Base-by-base conservation (phyloP, 2,888 invertebrate species). In the Tenthredo distinguenda region DNA sequence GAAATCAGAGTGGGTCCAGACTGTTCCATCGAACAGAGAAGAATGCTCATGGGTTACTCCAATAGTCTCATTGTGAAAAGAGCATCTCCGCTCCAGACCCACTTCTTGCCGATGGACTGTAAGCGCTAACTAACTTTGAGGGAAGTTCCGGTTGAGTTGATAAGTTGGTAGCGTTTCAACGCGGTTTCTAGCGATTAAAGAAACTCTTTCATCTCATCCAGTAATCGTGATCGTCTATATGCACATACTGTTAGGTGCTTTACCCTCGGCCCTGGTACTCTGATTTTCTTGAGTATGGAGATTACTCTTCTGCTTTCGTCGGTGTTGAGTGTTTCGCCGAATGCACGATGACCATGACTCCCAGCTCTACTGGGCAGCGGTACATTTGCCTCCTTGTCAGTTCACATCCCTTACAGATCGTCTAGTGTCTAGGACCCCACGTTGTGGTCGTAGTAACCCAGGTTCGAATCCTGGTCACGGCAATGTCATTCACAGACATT, bases 401-500 rank as follows among this genome's bases (percentile, higher is more conserved):
- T 26, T 26, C 26, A 26, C 26, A 26, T 26, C 26, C 26, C 26
- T 26, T 26, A 26, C 26, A 26, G 26, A 26, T 26, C 26, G 26
- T 1, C 26, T 26, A 26, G 26, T 26, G 26, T 26, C 26, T 26
- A 26, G 92, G 93, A 93, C 93, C 92, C 93, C 92, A 93, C 93
- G 93, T 93, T 93, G 93, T 93, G 93, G 93, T 93, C 93, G 93
- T 93, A 93, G 93, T 92, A 93, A 93, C 93, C 93, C 93, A 93
- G 93, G 93, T 93, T 93, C 93, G 93, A 93, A 93, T 93, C 93
- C 93, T 93, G 93, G 93, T 93, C 93, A 93, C 92, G 93, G 93
- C 93, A 93, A 91, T 93, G 85, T 81, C 81, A n/a, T 50, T 92
- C 15, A 9, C 26, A n/a, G 86, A 86, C 89, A 89, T 89, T 89